Conservation (phyloP, 2,888 invertebrate species). For the Timema podura region DNA sequence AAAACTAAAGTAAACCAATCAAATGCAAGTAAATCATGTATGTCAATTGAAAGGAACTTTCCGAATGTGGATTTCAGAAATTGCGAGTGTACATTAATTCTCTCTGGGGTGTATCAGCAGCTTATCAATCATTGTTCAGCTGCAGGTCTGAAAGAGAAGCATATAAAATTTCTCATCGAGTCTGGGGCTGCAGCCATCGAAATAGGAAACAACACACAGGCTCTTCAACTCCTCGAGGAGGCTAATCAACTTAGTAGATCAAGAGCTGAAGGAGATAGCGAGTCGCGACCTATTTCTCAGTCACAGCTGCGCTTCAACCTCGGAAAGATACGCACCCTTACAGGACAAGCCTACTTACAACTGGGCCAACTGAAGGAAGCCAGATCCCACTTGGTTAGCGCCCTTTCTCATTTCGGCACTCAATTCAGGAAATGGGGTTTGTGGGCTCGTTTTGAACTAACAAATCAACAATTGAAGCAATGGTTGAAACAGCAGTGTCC, state of each 20-base stretch:
- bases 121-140: slow-evolving; percentile 27
- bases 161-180: slow-evolving; percentile 40
- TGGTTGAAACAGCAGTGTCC: slow-evolving; percentile 10
- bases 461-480: neutral
- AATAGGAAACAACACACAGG: slow-evolving; percentile 39
- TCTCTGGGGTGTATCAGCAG: slow-evolving; percentile 14
- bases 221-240: slow-evolving; percentile 38
- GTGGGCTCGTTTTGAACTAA: neutral
- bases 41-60: too few species aligned
- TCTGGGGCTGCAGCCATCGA: slow-evolving; percentile 41
- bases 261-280: too few species aligned
- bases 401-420: neutral
- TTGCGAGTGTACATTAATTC: too few species aligned
- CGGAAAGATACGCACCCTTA: too few species aligned
- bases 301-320: too few species aligned
- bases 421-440: neutral
- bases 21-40: too few species aligned
- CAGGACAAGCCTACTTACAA: too few species aligned
- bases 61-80: too few species aligned
- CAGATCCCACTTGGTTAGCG: too few species aligned
- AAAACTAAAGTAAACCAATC: too few species aligned
- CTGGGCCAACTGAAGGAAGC: slow-evolving; percentile 32
- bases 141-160: slow-evolving; percentile 31
- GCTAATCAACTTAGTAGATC: too few species aligned
- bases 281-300: too few species aligned